A percentile compares a stretch with the other conserved stretches of the same genome.
phyloP scores from a whole-genome alignment of 2,113 vertebrate species.

The Cathartes aura region DNA sequence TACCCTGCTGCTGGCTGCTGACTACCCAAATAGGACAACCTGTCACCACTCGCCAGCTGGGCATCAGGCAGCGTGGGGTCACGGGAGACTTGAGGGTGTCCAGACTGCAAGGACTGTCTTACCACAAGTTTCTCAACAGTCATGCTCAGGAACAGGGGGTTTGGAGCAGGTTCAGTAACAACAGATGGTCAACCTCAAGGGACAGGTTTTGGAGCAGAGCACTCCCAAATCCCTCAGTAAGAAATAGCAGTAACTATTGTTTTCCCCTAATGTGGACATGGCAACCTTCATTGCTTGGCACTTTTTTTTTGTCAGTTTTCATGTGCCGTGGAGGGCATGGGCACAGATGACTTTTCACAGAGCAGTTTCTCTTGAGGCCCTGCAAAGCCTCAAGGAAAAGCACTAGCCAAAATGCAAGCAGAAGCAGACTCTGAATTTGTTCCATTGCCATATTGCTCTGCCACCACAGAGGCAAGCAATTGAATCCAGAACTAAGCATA shows the following conservation, averaged over 20 bases:
- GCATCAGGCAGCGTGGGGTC: not conserved
- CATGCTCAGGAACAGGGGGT: not conserved
- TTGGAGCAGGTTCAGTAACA: conserved; percentile 26
- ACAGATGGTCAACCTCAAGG: conserved; percentile 28
- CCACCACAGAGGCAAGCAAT: not conserved
- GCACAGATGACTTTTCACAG: not conserved
- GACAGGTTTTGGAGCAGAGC: not conserved
- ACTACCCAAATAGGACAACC: not conserved
- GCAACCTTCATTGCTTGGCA: not conserved
- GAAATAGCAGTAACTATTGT: not conserved
- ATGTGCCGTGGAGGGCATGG: not conserved
- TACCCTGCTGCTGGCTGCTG: not conserved
- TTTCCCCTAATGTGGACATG: not conserved
- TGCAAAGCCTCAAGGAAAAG: not conserved
- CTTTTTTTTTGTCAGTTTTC: not conserved
- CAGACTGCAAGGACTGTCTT: not conserved
- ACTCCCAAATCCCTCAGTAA: not conserved
- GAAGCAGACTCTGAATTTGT: not conserved
- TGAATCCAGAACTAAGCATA: not conserved
- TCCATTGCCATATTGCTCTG: not conserved
- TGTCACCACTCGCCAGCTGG: not conserved
- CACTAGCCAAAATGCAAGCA: not conserved
- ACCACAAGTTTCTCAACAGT: not conserved
- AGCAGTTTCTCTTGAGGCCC: not conserved
- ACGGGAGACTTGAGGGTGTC: not conserved